Percentiles rank a stretch among this genome's conserved stretches.
phyloP scores from a whole-genome alignment of 2,888 invertebrate genomes.

The Megamerina dolium region DNA sequence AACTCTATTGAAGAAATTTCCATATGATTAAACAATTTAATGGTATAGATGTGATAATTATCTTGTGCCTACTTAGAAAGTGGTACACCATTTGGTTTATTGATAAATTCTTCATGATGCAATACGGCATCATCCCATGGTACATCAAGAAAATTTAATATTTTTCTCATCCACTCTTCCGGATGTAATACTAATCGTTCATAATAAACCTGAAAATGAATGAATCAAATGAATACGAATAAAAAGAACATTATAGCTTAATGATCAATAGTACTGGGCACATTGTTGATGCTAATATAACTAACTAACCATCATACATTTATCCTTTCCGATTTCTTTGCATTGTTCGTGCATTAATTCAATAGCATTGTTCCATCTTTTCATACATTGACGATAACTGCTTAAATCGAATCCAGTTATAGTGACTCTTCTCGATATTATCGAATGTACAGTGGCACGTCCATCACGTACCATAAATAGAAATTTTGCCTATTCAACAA shows the following conservation, averaged over 20 bases:
- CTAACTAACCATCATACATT: constrained; percentile 68
- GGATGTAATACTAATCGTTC: constrained; percentile 96
- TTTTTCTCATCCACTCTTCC: constrained; percentile 77
- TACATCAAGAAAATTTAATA: constrained; percentile 81
- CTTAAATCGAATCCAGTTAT: constrained; percentile 83
- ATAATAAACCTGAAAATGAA: constrained; percentile 70
- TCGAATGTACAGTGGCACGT: constrained; percentile 96
- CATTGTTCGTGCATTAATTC: constrained; percentile 93
- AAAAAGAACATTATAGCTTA: no score
- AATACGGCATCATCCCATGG: constrained; percentile 94
- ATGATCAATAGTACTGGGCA: no score
- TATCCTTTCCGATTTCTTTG: constrained; percentile 66
- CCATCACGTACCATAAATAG: constrained; percentile 98
- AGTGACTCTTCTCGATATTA: constrained; percentile 86
- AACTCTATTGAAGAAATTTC: no score
- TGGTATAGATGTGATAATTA: no score
- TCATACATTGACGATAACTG: constrained; percentile 89
- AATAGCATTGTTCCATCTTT: constrained; percentile 95
- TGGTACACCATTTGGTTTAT: constrained; percentile 89
- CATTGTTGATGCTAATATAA: no score
- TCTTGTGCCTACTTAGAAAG: constrained; percentile 76
- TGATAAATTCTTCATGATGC: constrained; percentile 96
- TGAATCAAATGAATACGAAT: background rate
- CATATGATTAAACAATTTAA: no score
- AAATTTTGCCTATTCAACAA: constrained; percentile 69